phyloP scores from a whole-genome alignment of 1,140 invertebrate species.

The Psix sp. region DNA sequence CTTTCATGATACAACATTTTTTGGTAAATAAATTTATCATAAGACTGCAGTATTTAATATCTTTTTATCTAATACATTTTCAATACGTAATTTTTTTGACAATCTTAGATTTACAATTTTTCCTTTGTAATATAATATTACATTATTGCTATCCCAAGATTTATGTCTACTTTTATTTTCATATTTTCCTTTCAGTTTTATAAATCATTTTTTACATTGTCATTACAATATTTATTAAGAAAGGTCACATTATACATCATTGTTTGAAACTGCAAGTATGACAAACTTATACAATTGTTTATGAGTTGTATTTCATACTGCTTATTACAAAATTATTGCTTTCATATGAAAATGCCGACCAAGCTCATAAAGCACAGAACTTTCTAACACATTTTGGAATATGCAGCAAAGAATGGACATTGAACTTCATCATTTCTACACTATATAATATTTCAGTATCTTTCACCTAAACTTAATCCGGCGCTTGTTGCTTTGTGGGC shows the following conservation, averaged over 20 bases:
- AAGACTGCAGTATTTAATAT: too few species aligned
- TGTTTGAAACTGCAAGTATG: slow-evolving; percentile 16
- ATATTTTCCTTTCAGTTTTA: slow-evolving; percentile 2
- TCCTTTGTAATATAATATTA: slow-evolving; percentile 12
- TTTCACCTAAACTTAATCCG: too few species aligned
- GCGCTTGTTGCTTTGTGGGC: too few species aligned
- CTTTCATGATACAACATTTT: too few species aligned
- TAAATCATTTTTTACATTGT: slow-evolving; percentile 7
- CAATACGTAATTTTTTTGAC: slow-evolving; percentile 15
- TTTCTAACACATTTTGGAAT: slow-evolving; percentile 29
- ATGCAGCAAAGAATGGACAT: slow-evolving; percentile 51
- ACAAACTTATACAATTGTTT: slow-evolving; percentile 32
- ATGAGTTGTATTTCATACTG: slow-evolving; percentile 12
- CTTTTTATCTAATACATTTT: background rate
- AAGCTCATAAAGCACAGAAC: slow-evolving; percentile 57
- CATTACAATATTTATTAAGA: background rate
- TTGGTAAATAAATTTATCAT: too few species aligned
- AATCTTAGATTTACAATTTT: slow-evolving; percentile 10
- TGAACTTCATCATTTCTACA: slow-evolving; percentile 40
- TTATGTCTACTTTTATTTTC: background rate
- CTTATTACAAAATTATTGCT: slow-evolving; percentile 34
- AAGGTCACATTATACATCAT: slow-evolving; percentile 13
- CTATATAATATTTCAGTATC: slow-evolving; percentile 41
- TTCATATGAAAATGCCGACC: slow-evolving; percentile 60
- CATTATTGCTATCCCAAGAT: background rate